phyloP scores from a whole-genome alignment of 2,113 vertebrate genomes.

The Cervus canadensis region DNA sequence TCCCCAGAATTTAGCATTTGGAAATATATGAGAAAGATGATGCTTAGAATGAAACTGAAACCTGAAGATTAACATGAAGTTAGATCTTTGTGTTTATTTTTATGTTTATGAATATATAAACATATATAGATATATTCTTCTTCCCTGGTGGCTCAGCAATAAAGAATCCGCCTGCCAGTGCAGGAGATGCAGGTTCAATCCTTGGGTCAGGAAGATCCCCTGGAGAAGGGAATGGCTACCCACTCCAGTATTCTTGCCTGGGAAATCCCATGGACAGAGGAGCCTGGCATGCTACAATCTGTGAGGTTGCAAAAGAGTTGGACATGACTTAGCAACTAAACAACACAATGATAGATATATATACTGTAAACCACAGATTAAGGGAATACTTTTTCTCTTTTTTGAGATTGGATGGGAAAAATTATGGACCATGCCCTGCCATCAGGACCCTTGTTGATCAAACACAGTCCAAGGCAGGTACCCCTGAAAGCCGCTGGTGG shows the following conservation, averaged over 20 bases:
- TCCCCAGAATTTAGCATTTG: conserved; percentile 16
- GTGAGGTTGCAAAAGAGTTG: neutral
- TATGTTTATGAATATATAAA: neutral
- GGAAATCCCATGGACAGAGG: neutral
- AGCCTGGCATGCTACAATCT: neutral
- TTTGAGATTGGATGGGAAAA: neutral
- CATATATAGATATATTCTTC: neutral
- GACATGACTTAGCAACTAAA: neutral
- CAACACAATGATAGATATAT: neutral
- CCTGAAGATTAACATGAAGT: neutral
- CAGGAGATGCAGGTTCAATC: neutral
- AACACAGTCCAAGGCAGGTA: neutral
- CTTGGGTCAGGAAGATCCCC: neutral
- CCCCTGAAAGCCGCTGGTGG: neutral
- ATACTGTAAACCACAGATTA: neutral
- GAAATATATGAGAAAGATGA: neutral
- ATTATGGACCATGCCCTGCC: neutral
- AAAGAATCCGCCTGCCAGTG: neutral
- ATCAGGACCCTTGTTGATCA: neutral
- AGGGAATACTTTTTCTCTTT: neutral
- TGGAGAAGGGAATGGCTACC: neutral
- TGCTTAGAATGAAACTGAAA: neutral
- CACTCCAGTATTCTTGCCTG: neutral
- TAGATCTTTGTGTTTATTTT: conserved; percentile 5
- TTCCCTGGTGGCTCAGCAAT: neutral